Percentiles rank a stretch among this genome's conserved stretches.
These are phyloP conservation scores for Halcyon leucocephala DNA, from an alignment of 2,797 vertebrate genomes.

Conservation along the genomic window DNA sequence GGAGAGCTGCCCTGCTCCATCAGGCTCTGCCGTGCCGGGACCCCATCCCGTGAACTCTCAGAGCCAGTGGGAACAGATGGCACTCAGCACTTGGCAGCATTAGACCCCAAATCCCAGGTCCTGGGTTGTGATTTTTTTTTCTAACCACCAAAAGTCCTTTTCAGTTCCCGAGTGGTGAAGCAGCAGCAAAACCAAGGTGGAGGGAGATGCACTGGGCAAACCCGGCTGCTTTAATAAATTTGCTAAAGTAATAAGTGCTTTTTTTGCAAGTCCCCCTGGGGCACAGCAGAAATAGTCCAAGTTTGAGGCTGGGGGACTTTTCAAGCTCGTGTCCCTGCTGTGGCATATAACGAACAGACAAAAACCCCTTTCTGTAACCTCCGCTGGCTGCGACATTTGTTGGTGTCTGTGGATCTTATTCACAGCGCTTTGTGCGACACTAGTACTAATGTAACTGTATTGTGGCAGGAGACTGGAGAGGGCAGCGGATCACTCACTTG, in stretches of 20 bases:
- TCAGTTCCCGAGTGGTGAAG: neutral
- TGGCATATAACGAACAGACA: slow-evolving; percentile 57
- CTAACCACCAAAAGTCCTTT: neutral
- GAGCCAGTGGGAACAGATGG: slow-evolving; percentile 63
- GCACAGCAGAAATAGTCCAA: slow-evolving; percentile 31
- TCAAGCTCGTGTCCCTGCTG: slow-evolving; percentile 31
- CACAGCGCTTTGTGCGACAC: slow-evolving; percentile 15
- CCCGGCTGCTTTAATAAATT: neutral
- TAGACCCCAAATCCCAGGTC: slow-evolving; percentile 20
- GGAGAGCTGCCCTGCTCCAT: slow-evolving; percentile 42
- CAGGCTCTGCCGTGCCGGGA: neutral
- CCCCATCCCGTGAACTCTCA: slow-evolving; percentile 9
- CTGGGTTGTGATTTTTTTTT: neutral
- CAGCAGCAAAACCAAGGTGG: neutral
- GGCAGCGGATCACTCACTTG: slow-evolving; percentile 60
- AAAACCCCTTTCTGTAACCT: slow-evolving; percentile 66
- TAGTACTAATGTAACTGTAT: slow-evolving; percentile 66
- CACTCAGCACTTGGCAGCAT: slow-evolving; percentile 66
- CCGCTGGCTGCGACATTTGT: slow-evolving; percentile 47
- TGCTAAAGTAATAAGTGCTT: neutral
- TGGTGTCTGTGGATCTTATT: slow-evolving; percentile 25
- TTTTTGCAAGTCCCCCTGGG: neutral
- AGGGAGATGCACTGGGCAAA: rapidly evolving
- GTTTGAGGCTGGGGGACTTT: slow-evolving; percentile 63
- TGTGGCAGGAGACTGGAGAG: slow-evolving; percentile 41